Percentiles rank a stretch among this genome's conserved stretches.
Evolutionary conservation across 23 tunicate genomes (phyloP).

Genomic region (Styela clava): DNA sequence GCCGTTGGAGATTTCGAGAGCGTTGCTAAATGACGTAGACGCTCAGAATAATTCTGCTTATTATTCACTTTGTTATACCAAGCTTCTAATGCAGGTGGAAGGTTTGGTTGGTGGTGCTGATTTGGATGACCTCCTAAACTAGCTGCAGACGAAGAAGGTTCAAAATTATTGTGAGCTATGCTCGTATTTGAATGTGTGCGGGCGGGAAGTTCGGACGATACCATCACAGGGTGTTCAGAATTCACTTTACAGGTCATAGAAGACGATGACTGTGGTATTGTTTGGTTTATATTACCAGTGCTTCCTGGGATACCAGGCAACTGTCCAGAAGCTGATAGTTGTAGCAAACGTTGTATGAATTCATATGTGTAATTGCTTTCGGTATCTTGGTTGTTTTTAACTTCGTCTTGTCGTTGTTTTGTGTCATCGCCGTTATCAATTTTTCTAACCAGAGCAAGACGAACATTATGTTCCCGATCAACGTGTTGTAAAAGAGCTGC

Average conservation of each 20-base stretch:
- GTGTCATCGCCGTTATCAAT: background rate
- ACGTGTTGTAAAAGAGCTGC: conserved; percentile 17
- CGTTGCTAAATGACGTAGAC: conserved; percentile 74
- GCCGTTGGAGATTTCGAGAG: conserved; percentile 17
- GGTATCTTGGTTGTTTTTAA: background rate
- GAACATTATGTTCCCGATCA: conserved; percentile 10
- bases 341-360: background rate
- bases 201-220: background rate
- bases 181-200: background rate
- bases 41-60: conserved; percentile 63
- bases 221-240: background rate
- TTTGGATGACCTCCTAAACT: background rate
- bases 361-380: background rate
- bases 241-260: background rate
- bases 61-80: conserved; percentile 25
- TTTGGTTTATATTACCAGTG: background rate
- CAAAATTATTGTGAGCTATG: background rate
- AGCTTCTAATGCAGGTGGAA: conserved; percentile 2
- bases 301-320: background rate
- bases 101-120: background rate
- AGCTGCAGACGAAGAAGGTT: background rate
- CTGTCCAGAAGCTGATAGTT: conserved; percentile 4
- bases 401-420: background rate
- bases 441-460: background rate
- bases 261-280: background rate